These are phyloP conservation scores for Cistogaster globosa DNA, from an alignment of 2,888 invertebrate genomes.

Conservation along the genomic window DNA sequence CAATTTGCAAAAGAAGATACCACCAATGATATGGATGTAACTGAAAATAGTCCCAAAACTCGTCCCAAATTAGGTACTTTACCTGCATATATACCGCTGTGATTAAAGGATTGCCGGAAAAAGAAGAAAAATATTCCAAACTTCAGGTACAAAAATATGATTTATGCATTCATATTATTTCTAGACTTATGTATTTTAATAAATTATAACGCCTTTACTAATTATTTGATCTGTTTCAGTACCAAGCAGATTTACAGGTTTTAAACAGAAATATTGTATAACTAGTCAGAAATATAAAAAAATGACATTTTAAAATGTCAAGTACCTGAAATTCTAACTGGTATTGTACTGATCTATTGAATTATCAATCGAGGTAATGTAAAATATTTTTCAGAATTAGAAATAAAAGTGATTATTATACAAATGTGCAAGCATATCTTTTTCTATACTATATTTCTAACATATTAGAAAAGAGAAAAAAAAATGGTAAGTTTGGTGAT, in stretches of 20 bases:
- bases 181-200: too few relatives aligned
- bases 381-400: constrained; percentile 7
- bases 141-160: constrained; percentile 67
- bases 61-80: constrained; percentile 80
- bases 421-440: not conserved
- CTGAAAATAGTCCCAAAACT: constrained; percentile 22
- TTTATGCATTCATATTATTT: constrained; percentile 31
- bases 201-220: not conserved
- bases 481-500: too few relatives aligned
- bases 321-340: constrained; percentile 24
- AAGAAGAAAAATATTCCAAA: constrained; percentile 41
- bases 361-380: not conserved
- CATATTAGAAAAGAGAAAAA: too few relatives aligned
- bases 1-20: constrained; percentile 39
- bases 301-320: not conserved
- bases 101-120: constrained; percentile 46
- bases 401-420: constrained; percentile 38
- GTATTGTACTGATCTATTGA: not conserved
- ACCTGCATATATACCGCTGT: constrained; percentile 82
- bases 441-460: too few relatives aligned
- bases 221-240: constrained; percentile 27
- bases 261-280: not conserved
- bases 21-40: not conserved
- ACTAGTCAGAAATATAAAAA: not conserved
- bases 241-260: constrained; percentile 22